A percentile compares a stretch with the other conserved stretches of the same genome.
phyloP scores from a whole-genome alignment of 1,140 invertebrate species.

The Euwallacea similis region DNA sequence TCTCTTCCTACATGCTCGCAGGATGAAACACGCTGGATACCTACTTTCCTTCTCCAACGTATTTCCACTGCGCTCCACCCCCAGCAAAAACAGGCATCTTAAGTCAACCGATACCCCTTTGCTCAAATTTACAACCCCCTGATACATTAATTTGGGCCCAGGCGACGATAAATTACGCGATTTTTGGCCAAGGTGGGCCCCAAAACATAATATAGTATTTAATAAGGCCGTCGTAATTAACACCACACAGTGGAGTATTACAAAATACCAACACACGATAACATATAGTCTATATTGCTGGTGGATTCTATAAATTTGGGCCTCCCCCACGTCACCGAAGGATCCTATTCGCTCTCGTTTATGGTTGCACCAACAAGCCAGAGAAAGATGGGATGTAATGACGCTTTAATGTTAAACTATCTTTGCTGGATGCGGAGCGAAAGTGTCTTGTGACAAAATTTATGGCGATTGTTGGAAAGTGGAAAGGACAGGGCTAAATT shows the following conservation, averaged over 20 bases:
- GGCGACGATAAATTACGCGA: constrained; percentile 46
- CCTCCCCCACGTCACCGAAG: constrained; percentile 7
- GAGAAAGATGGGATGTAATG: constrained; percentile 13
- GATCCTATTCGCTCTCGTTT: constrained; percentile 21
- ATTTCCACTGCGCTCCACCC: too few species aligned
- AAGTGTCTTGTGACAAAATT: constrained; percentile 47
- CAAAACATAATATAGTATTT: constrained; percentile 54
- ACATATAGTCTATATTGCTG: constrained; percentile 42
- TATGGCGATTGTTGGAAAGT: constrained; percentile 46
- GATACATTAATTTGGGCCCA: constrained; percentile 21
- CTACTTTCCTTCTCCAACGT: too few species aligned
- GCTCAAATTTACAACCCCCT: constrained; percentile 29
- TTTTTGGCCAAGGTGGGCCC: constrained; percentile 51
- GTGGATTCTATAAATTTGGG: background rate
- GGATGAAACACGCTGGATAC: too few species aligned
- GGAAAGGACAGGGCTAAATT: background rate
- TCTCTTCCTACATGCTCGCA: too few species aligned
- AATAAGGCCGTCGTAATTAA: constrained; percentile 52
- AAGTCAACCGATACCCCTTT: constrained; percentile 32
- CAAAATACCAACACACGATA: constrained; percentile 51
- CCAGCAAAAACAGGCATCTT: constrained; percentile 27
- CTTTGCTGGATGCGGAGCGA: constrained; percentile 34
- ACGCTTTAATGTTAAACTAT: constrained; percentile 27
- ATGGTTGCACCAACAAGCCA: background rate
- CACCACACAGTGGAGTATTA: constrained; percentile 48